These are phyloP conservation scores for Platycheirus rosarum DNA, from an alignment of 2,888 invertebrate genomes.

Conservation along the genomic window DNA sequence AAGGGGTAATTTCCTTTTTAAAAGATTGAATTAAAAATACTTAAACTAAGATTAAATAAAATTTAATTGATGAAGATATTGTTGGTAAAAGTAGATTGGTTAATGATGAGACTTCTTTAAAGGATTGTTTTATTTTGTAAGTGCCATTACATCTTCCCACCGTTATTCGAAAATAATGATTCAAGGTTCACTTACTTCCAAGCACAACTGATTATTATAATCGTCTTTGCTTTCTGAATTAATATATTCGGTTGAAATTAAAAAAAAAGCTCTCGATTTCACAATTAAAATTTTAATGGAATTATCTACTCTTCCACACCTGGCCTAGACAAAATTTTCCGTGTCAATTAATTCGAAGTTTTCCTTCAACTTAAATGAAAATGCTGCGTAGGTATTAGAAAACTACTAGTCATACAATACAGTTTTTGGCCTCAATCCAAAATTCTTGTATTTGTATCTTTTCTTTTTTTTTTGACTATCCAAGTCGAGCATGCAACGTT, in stretches of 20 bases:
- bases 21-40: too few relatives aligned
- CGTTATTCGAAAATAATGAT: background rate
- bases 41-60: too few relatives aligned
- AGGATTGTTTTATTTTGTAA: too few relatives aligned
- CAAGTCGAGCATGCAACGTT: conserved; percentile 2
- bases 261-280: conserved; percentile 24
- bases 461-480: background rate
- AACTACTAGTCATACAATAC: background rate
- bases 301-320: conserved; percentile 6
- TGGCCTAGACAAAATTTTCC: conserved; percentile 2
- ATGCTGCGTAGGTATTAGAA: background rate
- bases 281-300: conserved; percentile 9
- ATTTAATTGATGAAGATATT: too few relatives aligned
- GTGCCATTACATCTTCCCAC: conserved; percentile 13
- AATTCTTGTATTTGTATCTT: conserved; percentile 5
- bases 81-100: too few relatives aligned
- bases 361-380: conserved; percentile 16
- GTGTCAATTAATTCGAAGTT: background rate
- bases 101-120: too few relatives aligned
- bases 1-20: too few relatives aligned
- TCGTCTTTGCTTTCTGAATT: conserved; percentile 1
- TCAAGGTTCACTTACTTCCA: conserved; percentile 27
- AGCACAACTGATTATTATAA: conserved; percentile 7
- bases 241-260: background rate
- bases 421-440: conserved; percentile 6